Evolutionary conservation across 2,113 vertebrate species (phyloP).

Genomic region (Oncorhynchus mykiss): DNA sequence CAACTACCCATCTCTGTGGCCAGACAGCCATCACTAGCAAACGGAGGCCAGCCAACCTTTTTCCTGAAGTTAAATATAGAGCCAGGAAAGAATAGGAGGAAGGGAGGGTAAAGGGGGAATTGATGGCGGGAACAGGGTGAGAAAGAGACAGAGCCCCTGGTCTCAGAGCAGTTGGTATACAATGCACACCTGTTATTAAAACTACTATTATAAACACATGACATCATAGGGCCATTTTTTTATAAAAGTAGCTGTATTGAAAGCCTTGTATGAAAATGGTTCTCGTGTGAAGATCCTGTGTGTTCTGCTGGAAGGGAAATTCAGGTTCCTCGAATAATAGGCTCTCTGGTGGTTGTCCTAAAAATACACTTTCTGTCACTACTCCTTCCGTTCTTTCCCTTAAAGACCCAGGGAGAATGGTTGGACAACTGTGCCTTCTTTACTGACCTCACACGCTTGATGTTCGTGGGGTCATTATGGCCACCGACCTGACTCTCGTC

Average conservation of each 20-base stretch:
- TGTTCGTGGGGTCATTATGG: no score
- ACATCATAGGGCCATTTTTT: conserved; percentile 39
- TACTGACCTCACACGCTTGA: no score
- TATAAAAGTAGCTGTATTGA: neutral
- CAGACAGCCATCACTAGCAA: conserved; percentile 60
- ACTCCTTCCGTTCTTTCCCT: no score
- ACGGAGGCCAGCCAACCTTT: conserved; percentile 66
- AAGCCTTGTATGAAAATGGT: conserved; percentile 36
- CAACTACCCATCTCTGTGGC: conserved; percentile 32
- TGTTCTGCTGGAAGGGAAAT: conserved; percentile 60
- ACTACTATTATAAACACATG: conserved; percentile 37
- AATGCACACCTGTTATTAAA: conserved; percentile 49
- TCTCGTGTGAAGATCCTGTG: conserved; percentile 20
- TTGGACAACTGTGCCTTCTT: no score
- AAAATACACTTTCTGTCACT: no score
- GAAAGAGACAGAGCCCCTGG: conserved; percentile 32
- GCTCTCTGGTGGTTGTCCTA: no score
- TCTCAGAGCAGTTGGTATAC: conserved; percentile 49
- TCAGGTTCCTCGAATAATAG: conserved; percentile 46
- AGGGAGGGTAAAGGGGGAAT: conserved; percentile 64
- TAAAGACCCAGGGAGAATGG: no score
- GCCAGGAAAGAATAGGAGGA: conserved; percentile 72
- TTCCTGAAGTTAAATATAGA: conserved; percentile 72
- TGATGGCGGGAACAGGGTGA: conserved; percentile 47
- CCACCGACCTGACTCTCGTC: neutral